phyloP scores from a whole-genome alignment of 1,140 invertebrate species.

The Grapholita molesta region DNA sequence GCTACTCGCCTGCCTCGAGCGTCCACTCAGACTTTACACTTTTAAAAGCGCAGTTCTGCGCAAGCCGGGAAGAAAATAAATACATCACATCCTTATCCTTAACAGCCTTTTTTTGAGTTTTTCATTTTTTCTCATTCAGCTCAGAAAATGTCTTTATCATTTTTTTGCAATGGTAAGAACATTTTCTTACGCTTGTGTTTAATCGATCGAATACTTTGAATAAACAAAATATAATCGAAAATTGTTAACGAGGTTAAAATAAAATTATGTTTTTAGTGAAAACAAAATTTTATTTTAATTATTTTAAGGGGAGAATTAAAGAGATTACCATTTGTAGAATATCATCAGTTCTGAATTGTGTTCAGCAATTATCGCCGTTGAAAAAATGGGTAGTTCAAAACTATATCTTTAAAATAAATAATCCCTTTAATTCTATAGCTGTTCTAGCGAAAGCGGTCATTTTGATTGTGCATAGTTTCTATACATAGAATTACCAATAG shows the following conservation, averaged over 20 bases:
- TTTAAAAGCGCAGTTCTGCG: conserved; percentile 38
- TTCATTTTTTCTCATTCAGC: conserved; percentile 37
- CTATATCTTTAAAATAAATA: conserved; percentile 7
- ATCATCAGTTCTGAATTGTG: conserved; percentile 28
- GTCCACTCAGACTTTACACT: too few species aligned
- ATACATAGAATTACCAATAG: neutral
- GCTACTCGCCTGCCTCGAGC: too few species aligned
- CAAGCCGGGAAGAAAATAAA: conserved; percentile 51
- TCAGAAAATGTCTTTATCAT: neutral
- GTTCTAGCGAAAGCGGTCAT: neutral
- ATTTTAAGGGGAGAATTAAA: neutral
- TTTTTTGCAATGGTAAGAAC: neutral
- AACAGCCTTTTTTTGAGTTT: conserved; percentile 65
- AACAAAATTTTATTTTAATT: neutral
- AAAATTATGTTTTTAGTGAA: neutral
- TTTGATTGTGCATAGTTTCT: too few species aligned
- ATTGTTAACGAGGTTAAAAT: neutral
- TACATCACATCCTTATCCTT: conserved; percentile 61
- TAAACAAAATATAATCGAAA: neutral
- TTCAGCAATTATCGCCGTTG: too few species aligned
- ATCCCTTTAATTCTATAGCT: neutral
- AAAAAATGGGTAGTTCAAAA: too few species aligned
- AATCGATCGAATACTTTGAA: neutral
- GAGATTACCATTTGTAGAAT: neutral
- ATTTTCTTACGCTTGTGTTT: neutral